A percentile compares a stretch with the other conserved stretches of the same genome.
Conservation (phyloP, 1,140 invertebrate species). For the Nasonia longicornis region DNA sequence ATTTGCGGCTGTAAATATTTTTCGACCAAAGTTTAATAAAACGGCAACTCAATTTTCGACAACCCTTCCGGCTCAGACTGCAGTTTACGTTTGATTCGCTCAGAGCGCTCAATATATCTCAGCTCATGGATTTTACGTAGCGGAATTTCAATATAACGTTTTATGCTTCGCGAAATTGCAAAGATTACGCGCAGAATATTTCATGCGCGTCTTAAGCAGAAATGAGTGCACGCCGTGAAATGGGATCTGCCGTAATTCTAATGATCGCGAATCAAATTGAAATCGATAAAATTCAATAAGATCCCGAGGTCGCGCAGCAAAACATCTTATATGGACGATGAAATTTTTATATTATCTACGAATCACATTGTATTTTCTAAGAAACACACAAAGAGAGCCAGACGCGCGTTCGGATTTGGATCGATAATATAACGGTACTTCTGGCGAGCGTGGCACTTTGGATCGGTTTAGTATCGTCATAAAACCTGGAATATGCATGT, state of each 20-base stretch:
- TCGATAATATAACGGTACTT: slow-evolving; percentile 50
- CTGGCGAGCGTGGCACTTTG: slow-evolving; percentile 52
- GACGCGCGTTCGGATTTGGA: slow-evolving; percentile 10
- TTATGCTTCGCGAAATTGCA: not conserved
- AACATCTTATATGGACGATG: not conserved
- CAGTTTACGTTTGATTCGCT: not conserved
- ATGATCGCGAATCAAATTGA: not conserved
- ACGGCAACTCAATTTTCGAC: too few relatives aligned
- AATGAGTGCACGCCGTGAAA: not conserved
- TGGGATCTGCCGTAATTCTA: not conserved
- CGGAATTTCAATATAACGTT: not conserved
- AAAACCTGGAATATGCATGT: slow-evolving; percentile 53
- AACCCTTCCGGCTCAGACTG: too few relatives aligned
- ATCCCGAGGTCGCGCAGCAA: not conserved
- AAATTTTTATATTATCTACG: slow-evolving; percentile 42
- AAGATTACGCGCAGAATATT: not conserved
- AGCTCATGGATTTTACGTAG: not conserved
- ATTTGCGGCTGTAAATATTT: too few relatives aligned
- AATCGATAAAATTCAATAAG: not conserved
- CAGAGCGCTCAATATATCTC: not conserved
- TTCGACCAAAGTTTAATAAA: not conserved
- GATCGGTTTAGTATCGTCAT: slow-evolving; percentile 55
- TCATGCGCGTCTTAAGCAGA: too few relatives aligned
- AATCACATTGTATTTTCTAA: slow-evolving; percentile 35
- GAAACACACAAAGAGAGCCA: slow-evolving; percentile 23